Percentiles rank a stretch among this genome's conserved stretches.
These are phyloP conservation scores for Tortricodes alternella DNA, from an alignment of 2,888 invertebrate genomes.

Conservation along the genomic window DNA sequence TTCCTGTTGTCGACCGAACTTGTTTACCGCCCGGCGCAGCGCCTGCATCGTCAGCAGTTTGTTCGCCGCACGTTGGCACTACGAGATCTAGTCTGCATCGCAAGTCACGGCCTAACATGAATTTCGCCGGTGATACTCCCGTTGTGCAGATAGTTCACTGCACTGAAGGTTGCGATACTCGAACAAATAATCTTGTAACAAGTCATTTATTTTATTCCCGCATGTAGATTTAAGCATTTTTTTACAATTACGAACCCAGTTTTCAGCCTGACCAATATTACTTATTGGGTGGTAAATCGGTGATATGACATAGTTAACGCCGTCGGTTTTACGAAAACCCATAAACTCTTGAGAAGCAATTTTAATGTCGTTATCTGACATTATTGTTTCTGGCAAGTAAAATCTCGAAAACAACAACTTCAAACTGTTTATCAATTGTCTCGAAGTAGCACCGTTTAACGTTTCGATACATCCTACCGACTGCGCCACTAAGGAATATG, in stretches of 20 bases:
- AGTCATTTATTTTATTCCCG: not conserved
- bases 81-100: constrained; percentile 7
- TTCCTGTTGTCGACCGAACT: not conserved
- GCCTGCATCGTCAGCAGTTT: not conserved
- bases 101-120: constrained; percentile 12
- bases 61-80: not conserved
- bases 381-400: not conserved
- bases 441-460: constrained; percentile 1
- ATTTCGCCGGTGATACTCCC: not conserved
- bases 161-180: not conserved
- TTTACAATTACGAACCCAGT: not conserved
- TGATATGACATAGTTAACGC: constrained; percentile 3
- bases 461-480: constrained; percentile 12
- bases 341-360: not conserved
- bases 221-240: constrained; percentile 9
- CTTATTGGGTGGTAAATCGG: constrained; percentile 3
- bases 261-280: constrained; percentile 4
- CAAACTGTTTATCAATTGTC: not conserved
- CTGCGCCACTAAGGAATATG: too few relatives aligned
- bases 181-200: not conserved
- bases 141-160: constrained; percentile 12
- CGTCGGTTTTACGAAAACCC: not conserved
- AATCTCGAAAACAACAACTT: not conserved
- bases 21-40: not conserved
- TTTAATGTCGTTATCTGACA: constrained; percentile 8